Conservation (phyloP, 2,113 vertebrate genomes). For the Fregata magnificens region DNA sequence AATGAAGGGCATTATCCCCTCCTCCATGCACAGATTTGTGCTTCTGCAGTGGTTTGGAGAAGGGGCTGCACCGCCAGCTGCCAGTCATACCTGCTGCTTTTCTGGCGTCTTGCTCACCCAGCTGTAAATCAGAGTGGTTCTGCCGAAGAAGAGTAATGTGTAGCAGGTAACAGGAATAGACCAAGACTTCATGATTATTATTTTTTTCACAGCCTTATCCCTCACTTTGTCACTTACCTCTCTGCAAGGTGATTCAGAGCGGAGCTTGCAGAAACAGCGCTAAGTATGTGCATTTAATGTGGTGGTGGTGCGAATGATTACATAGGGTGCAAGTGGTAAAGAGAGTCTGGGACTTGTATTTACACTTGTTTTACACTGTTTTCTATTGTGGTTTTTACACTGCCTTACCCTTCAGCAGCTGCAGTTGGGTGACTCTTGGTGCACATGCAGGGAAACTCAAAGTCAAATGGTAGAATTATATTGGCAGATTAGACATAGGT, state of each 20-base stretch:
- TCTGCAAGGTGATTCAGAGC: neutral
- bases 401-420: neutral
- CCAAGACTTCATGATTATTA: neutral
- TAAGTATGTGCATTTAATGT: neutral
- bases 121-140: neutral
- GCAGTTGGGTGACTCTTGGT: neutral
- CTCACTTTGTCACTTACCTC: neutral
- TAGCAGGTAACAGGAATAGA: neutral
- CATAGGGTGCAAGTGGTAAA: neutral
- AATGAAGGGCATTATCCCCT: neutral
- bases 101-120: neutral
- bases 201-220: neutral
- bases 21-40: neutral
- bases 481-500: neutral
- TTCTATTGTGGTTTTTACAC: neutral
- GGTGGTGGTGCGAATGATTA: neutral
- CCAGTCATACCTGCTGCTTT: neutral
- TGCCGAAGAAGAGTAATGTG: neutral
- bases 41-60: neutral
- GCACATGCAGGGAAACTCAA: neutral
- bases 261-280: neutral
- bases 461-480: neutral
- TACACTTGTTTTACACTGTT: neutral
- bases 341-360: neutral
- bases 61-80: accelerated